phyloP scores from a whole-genome alignment of 2,113 vertebrate genomes.

The Peucedramus taeniatus region DNA sequence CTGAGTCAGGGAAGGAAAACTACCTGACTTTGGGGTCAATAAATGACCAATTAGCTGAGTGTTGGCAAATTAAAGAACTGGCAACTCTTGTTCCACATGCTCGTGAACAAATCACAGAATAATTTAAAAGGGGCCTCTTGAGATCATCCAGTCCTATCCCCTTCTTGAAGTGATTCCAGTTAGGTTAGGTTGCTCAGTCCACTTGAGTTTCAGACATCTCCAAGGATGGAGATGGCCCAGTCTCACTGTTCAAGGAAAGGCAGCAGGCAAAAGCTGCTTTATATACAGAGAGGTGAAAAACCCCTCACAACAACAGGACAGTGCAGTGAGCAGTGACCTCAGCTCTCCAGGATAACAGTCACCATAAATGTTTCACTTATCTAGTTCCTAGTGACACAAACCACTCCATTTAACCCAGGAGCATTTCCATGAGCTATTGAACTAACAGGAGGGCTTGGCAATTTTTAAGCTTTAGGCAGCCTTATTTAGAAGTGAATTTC shows the following conservation, averaged over 20 bases:
- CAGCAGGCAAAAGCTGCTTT: not conserved
- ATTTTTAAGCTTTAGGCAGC: not conserved
- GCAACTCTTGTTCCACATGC: not conserved
- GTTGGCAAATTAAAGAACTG: not conserved
- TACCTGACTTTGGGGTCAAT: not conserved
- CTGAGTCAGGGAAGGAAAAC: not conserved
- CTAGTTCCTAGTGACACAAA: not conserved
- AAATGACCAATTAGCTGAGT: not conserved
- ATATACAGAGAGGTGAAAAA: not conserved
- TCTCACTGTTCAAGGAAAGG: not conserved
- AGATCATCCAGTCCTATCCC: not conserved
- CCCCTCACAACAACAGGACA: not conserved
- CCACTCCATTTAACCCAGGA: not conserved
- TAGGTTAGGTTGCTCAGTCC: not conserved
- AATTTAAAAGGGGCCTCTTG: not conserved
- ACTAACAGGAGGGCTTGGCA: not conserved
- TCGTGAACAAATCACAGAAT: not conserved
- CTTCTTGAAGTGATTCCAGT: not conserved
- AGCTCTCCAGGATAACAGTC: not conserved
- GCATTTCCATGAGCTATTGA: not conserved
- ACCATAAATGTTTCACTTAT: not conserved
- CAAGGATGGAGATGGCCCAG: not conserved
- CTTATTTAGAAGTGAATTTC: not conserved
- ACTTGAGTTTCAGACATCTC: not conserved
- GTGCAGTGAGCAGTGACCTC: not conserved